phyloP scores from a whole-genome alignment of 2,888 invertebrate genomes.

The Plutella xylostella region DNA sequence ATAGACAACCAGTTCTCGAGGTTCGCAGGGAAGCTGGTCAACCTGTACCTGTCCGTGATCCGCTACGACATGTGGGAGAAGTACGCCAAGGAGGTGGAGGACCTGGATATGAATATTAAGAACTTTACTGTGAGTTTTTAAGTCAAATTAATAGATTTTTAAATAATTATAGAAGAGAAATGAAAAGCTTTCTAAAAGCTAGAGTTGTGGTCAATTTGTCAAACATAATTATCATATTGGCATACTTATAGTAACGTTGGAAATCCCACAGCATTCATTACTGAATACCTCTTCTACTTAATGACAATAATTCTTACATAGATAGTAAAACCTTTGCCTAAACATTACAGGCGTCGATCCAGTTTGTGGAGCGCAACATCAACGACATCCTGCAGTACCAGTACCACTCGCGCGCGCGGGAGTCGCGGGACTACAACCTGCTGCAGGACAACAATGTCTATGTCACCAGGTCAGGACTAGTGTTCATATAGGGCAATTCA shows the following conservation, averaged over 20 bases:
- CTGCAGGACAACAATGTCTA: conserved; percentile 85
- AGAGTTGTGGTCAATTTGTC: too few relatives aligned
- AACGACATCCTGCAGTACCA: conserved; percentile 88
- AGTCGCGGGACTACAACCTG: conserved; percentile 85
- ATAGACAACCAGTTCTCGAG: conserved; percentile 94
- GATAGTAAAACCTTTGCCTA: too few relatives aligned
- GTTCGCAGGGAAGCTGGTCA: conserved; percentile 90
- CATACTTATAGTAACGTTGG: too few relatives aligned
- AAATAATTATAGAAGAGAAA: too few relatives aligned
- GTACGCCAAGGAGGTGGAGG: conserved; percentile 90
- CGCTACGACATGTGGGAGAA: conserved; percentile 95
- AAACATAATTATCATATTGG: too few relatives aligned
- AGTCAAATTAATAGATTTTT: too few relatives aligned
- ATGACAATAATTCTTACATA: too few relatives aligned
- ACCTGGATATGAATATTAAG: conserved; percentile 86
- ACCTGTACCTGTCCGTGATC: conserved; percentile 90
- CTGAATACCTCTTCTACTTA: too few relatives aligned
- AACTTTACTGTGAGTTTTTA: conserved; percentile 89
- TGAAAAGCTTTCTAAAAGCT: too few relatives aligned
- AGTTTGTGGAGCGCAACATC: conserved; percentile 84
- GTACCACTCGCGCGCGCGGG: conserved; percentile 82
- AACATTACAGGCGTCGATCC: conserved; percentile 74
- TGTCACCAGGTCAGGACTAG: conserved; percentile 78
- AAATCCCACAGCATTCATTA: too few relatives aligned
- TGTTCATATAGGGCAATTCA: too few relatives aligned